These are phyloP conservation scores for Naja naja DNA, from an alignment of 2,113 vertebrate species.

Conservation along the genomic window DNA sequence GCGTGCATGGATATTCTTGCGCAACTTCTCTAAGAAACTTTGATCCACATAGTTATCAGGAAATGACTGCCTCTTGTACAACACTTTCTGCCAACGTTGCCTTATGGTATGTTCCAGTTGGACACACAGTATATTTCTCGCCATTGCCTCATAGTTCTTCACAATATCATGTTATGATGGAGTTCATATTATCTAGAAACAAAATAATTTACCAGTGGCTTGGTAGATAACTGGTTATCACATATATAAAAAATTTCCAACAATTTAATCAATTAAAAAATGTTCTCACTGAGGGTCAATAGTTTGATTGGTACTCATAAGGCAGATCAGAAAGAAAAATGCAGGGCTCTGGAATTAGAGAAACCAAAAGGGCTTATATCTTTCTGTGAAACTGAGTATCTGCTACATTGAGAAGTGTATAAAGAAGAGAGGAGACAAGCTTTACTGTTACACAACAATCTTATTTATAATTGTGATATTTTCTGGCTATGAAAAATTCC, in stretches of 20 bases:
- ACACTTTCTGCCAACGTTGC: conserved; percentile 84
- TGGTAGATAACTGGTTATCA: not conserved
- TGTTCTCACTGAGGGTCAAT: no score
- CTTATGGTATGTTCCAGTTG: conserved; percentile 1
- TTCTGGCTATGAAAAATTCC: not conserved
- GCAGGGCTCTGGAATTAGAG: not conserved
- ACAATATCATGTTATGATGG: not conserved
- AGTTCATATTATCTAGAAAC: not conserved
- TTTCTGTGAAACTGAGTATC: not conserved
- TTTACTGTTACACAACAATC: not conserved
- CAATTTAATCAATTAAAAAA: not conserved
- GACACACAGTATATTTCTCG: conserved; percentile 3
- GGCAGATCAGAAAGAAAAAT: not conserved
- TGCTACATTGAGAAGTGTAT: not conserved
- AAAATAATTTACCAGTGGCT: not conserved
- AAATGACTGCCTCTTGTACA: conserved; percentile 88
- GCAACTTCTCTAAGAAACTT: conserved; percentile 89
- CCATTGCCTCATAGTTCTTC: not conserved
- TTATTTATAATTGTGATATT: not conserved
- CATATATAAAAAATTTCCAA: not conserved
- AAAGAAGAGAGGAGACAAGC: not conserved
- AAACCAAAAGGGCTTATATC: not conserved
- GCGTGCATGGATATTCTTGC: conserved; percentile 85
- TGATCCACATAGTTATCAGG: conserved; percentile 95
- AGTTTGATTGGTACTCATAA: not conserved